phyloP scores from a whole-genome alignment of 2,888 invertebrate species.

The Blastobasis lacticolella region DNA sequence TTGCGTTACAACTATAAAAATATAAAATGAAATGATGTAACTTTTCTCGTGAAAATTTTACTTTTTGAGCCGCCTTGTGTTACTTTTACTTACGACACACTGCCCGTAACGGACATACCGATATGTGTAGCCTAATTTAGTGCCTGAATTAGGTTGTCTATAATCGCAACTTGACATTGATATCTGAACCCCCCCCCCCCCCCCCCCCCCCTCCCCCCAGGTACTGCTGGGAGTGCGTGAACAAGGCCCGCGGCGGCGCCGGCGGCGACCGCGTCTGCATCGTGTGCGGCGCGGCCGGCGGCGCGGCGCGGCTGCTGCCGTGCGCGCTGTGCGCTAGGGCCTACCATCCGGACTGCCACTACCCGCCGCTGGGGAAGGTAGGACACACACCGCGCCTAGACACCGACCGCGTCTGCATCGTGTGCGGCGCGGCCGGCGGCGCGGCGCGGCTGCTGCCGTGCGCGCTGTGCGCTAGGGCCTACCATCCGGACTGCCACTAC shows the following conservation, averaged over 20 bases:
- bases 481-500: slow-evolving; percentile 91
- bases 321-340: slow-evolving; percentile 94
- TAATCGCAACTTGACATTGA: no score
- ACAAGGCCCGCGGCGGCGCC: slow-evolving; percentile 93
- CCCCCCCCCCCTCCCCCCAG: slow-evolving; percentile 43
- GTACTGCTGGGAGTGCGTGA: slow-evolving; percentile 97
- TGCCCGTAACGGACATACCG: no score
- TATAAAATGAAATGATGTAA: no score
- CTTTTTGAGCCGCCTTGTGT: no score
- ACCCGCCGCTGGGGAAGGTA: slow-evolving; percentile 81
- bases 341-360: slow-evolving; percentile 94
- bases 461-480: slow-evolving; percentile 89
- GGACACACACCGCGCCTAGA: no score
- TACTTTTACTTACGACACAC: no score
- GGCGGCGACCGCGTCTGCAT: slow-evolving; percentile 95
- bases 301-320: slow-evolving; percentile 78
- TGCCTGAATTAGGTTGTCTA: no score
- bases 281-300: slow-evolving; percentile 90
- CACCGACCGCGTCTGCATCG: no score
- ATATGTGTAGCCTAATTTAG: no score
- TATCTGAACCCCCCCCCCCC: no score
- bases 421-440: slow-evolving; percentile 25
- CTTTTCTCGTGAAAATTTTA: no score
- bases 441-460: slow-evolving; percentile 80
- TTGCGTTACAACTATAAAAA: no score